Percentiles rank a stretch among this genome's conserved stretches.
Evolutionary conservation across 1,140 invertebrate genomes (phyloP).

Genomic region (Drosophila navojoa): DNA sequence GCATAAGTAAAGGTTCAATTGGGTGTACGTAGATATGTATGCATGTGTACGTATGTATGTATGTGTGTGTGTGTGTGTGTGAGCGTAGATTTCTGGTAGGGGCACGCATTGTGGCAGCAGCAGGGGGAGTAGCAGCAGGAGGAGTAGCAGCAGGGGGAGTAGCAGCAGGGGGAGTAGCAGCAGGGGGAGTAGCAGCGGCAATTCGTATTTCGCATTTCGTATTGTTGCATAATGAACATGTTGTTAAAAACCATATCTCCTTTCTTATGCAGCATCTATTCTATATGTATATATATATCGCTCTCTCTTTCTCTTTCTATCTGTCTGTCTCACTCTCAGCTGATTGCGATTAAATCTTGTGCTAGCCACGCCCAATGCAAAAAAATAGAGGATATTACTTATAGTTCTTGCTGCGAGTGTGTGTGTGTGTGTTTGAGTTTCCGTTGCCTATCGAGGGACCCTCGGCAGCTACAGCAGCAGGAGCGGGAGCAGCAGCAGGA

Average conservation of each 20-base stretch:
- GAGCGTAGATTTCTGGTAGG: no score
- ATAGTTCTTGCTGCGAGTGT: slow-evolving; percentile 10
- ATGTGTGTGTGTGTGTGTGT: no score
- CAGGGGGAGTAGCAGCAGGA: background rate
- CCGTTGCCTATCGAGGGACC: slow-evolving; percentile 44
- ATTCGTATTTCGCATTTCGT: slow-evolving; percentile 3
- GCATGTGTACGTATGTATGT: background rate
- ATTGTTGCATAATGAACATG: slow-evolving; percentile 57
- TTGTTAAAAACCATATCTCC: slow-evolving; percentile 21
- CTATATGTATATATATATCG: no score
- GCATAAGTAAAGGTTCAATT: slow-evolving; percentile 1
- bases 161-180: no score
- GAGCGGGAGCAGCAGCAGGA: slow-evolving; percentile 8
- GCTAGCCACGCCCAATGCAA: slow-evolving; percentile 30
- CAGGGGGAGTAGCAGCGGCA: background rate
- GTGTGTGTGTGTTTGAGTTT: slow-evolving; percentile 48
- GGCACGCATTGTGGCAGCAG: background rate
- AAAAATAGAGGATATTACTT: slow-evolving; percentile 51
- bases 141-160: no score
- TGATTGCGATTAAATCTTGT: slow-evolving; percentile 48
- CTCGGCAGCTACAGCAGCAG: slow-evolving; percentile 16
- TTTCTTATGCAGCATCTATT: background rate
- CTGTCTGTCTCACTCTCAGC: background rate
- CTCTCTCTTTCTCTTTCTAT: background rate
- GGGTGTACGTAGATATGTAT: background rate